phyloP scores from a whole-genome alignment of 1,140 invertebrate species.

The Diachasmimorpha longicaudata region DNA sequence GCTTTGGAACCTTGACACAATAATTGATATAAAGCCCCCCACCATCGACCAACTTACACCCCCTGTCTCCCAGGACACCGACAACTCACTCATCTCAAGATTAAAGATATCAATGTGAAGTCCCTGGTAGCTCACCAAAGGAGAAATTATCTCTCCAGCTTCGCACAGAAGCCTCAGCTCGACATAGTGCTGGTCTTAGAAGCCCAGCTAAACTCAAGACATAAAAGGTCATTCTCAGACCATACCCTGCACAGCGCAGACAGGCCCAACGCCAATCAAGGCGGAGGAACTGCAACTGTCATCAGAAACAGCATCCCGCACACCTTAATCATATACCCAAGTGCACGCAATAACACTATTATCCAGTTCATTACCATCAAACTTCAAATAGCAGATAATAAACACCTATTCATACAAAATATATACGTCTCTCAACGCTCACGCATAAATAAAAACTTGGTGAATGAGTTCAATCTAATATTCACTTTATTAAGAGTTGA shows the following conservation, averaged over 20 bases:
- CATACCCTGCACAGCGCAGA: slow-evolving; percentile 16
- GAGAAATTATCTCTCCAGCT: neutral
- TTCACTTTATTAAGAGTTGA: slow-evolving; percentile 2
- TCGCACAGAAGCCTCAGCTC: neutral
- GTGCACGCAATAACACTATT: neutral
- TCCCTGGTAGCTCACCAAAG: slow-evolving; percentile 16
- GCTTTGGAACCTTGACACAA: no score
- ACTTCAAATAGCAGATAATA: neutral
- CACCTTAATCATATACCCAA: neutral
- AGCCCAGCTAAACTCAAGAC: slow-evolving; percentile 23
- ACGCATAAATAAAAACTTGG: neutral
- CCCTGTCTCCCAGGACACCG: no score
- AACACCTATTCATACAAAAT: neutral
- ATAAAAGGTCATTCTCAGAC: neutral
- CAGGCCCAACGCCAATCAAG: slow-evolving; percentile 15
- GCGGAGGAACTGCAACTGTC: slow-evolving; percentile 22
- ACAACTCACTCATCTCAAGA: slow-evolving; percentile 6
- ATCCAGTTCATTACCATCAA: slow-evolving; percentile 5
- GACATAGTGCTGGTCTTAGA: slow-evolving; percentile 15
- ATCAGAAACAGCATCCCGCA: slow-evolving; percentile 7
- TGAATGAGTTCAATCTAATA: slow-evolving; percentile 1
- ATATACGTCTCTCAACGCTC: neutral
- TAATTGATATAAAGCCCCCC: no score
- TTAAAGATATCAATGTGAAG: slow-evolving; percentile 27
- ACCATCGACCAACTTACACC: no score